A percentile compares a stretch with the other conserved stretches of the same genome.
These are phyloP conservation scores for Mesaphorura yosii DNA, from an alignment of 1,140 invertebrate genomes.

Conservation along the genomic window DNA sequence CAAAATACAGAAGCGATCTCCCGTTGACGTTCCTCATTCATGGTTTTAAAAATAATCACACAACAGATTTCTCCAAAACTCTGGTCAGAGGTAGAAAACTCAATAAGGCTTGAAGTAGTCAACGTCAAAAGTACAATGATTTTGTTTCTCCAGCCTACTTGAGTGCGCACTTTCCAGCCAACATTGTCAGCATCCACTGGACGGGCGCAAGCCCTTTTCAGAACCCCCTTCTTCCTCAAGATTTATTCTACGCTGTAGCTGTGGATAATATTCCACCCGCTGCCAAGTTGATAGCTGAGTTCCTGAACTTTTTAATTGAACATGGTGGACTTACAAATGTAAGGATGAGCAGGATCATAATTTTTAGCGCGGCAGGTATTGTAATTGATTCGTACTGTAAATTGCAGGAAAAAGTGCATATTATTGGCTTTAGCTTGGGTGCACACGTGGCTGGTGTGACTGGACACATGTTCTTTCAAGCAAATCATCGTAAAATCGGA, in stretches of 20 bases:
- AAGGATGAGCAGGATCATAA: no score
- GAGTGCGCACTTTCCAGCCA: not conserved
- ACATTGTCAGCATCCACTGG: constrained; percentile 3
- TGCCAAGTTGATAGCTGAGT: not conserved
- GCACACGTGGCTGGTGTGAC: constrained; percentile 13
- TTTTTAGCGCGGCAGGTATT: no score
- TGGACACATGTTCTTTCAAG: constrained; percentile 1
- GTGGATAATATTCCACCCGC: constrained; percentile 1
- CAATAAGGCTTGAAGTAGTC: not conserved
- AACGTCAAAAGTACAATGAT: not conserved
- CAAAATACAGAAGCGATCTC: not conserved
- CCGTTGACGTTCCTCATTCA: not conserved
- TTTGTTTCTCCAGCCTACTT: not conserved
- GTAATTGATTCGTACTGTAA: no score
- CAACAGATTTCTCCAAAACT: not conserved
- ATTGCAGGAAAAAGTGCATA: not conserved
- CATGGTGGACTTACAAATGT: not conserved
- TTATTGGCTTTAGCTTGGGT: constrained; percentile 7
- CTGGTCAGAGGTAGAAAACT: not conserved
- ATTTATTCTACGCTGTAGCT: constrained; percentile 1
- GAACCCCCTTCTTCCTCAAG: no score
- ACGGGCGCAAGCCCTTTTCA: not conserved
- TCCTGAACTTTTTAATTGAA: not conserved
- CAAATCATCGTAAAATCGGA: constrained; percentile 3
- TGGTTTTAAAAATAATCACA: not conserved